Conservation (phyloP, 2,888 invertebrate genomes). For the Chrysina gloriosa region DNA sequence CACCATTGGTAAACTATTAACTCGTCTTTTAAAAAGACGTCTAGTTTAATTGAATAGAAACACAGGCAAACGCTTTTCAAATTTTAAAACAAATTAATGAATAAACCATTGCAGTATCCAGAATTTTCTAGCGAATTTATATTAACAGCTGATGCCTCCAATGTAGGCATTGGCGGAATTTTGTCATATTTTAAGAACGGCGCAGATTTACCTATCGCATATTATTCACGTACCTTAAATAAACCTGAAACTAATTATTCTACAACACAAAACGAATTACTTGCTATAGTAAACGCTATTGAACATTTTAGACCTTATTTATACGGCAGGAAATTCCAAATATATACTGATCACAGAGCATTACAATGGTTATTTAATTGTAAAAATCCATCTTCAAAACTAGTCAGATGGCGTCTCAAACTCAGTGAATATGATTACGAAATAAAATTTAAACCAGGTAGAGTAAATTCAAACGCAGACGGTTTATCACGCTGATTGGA, state of each 20-base stretch:
- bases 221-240: conserved; percentile 38
- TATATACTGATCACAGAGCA: conserved; percentile 32
- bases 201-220: conserved; percentile 38
- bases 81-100: conserved; percentile 20
- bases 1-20: conserved; percentile 46
- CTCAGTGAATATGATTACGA: too few species aligned
- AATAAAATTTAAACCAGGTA: too few species aligned
- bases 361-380: conserved; percentile 22
- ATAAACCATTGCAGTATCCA: not conserved
- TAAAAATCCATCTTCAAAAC: conserved; percentile 7
- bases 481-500: too few species aligned
- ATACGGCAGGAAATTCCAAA: conserved; percentile 16
- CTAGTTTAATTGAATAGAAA: not conserved
- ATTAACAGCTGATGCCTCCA: not conserved
- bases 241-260: conserved; percentile 40
- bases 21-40: conserved; percentile 40
- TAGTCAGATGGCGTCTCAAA: conserved; percentile 24
- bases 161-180: not conserved
- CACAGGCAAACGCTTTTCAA: conserved; percentile 15
- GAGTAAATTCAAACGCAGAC: too few species aligned
- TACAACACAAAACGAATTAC: conserved; percentile 41
- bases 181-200: not conserved
- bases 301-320: conserved; percentile 43
- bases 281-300: conserved; percentile 34
- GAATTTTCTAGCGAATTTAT: not conserved